Percentiles rank a stretch among this genome's conserved stretches.
Conservation (phyloP, 2,797 vertebrate species). For the Chrosomus eos region DNA sequence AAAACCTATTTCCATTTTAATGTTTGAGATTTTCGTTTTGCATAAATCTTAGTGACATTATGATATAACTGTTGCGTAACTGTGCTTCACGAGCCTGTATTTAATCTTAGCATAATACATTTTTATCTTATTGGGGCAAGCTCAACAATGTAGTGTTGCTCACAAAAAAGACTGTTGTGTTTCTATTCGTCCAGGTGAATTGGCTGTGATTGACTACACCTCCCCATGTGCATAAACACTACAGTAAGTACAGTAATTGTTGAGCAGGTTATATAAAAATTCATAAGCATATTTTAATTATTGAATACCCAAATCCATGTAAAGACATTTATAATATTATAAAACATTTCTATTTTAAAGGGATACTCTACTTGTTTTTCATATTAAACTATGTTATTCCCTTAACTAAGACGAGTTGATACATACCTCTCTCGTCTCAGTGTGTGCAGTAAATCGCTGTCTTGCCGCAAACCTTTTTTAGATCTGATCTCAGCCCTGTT, state of each 20-base stretch:
- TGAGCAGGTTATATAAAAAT: background rate
- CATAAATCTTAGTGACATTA: background rate
- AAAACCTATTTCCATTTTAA: background rate
- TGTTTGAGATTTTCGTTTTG: too few species aligned
- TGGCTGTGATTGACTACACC: conserved; percentile 70
- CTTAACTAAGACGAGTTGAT: too few species aligned
- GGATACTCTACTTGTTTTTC: too few species aligned
- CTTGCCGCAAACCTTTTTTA: too few species aligned
- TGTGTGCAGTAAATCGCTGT: too few species aligned
- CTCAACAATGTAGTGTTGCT: background rate
- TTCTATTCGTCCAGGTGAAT: conserved; percentile 67
- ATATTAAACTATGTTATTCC: too few species aligned
- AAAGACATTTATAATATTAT: background rate
- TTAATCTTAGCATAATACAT: background rate
- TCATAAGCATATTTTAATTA: background rate
- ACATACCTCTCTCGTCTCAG: too few species aligned
- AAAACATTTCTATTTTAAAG: background rate
- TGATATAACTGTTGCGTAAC: background rate
- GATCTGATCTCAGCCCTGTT: too few species aligned
- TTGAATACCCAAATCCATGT: background rate
- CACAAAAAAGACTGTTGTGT: background rate
- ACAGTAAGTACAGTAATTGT: conserved; percentile 48
- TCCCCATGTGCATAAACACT: conserved; percentile 71
- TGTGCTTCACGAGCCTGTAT: background rate
- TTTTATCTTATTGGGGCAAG: background rate